Evolutionary conservation across 2,888 invertebrate species (phyloP).

Genomic region (Embidobia sp.): DNA sequence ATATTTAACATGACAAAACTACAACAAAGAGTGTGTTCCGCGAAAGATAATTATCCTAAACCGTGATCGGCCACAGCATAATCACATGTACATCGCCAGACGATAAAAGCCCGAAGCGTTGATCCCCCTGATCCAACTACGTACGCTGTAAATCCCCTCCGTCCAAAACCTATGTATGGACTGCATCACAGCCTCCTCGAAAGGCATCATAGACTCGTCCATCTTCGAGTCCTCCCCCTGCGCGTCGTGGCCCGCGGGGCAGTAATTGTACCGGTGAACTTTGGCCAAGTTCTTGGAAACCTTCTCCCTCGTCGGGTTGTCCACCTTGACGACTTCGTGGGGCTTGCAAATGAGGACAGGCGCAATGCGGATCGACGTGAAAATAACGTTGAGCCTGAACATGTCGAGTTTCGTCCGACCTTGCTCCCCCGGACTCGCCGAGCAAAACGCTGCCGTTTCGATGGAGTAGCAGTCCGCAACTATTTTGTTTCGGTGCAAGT

Average conservation of each 20-base stretch:
- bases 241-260: neutral
- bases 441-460: slow-evolving; percentile 67
- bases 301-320: neutral
- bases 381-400: slow-evolving; percentile 33
- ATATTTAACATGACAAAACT: no score
- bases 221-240: neutral
- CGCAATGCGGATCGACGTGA: slow-evolving; percentile 45
- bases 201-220: slow-evolving; percentile 14
- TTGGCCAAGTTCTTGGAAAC: slow-evolving; percentile 5
- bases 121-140: no score
- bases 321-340: slow-evolving; percentile 6
- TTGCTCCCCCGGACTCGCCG: neutral
- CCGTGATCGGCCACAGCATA: no score
- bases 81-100: no score
- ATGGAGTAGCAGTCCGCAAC: slow-evolving; percentile 82
- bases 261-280: slow-evolving; percentile 15
- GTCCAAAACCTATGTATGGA: no score
- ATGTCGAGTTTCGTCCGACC: neutral
- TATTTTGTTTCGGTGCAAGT: slow-evolving; percentile 82
- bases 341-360: slow-evolving; percentile 34
- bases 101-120: no score
- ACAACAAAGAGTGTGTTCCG: no score
- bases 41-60: no score
- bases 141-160: no score
- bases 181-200: neutral